phyloP scores from a whole-genome alignment of 1,140 invertebrate species.

The Homalodisca vitripennis region DNA sequence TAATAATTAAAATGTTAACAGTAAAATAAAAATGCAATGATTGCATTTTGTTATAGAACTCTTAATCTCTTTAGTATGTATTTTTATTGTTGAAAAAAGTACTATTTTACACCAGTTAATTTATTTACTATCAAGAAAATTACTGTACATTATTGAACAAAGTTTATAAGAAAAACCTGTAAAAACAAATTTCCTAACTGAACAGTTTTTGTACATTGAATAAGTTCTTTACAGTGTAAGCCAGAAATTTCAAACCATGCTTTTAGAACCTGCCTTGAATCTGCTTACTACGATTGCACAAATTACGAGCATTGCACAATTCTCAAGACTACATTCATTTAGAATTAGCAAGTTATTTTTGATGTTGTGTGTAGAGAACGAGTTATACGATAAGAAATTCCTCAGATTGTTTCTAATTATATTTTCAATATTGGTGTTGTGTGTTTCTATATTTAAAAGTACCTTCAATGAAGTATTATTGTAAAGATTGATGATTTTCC shows the following conservation, averaged over 20 bases:
- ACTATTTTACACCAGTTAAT: too few species aligned
- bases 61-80: too few species aligned
- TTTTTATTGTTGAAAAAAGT: too few species aligned
- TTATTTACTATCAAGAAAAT: too few species aligned
- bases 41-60: too few species aligned
- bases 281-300: background rate
- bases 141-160: too few species aligned
- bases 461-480: background rate
- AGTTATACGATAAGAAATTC: background rate
- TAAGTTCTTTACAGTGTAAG: too few species aligned
- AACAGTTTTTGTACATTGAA: too few species aligned
- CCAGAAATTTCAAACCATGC: background rate
- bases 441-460: background rate
- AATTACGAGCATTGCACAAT: background rate
- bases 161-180: too few species aligned
- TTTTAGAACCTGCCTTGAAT: background rate
- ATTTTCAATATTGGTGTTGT: constrained; percentile 7
- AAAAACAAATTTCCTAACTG: too few species aligned
- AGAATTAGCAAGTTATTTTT: background rate
- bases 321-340: background rate
- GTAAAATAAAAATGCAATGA: too few species aligned
- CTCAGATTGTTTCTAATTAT: background rate
- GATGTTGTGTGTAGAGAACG: background rate
- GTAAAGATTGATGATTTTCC: background rate
- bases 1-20: too few species aligned